Evolutionary conservation across 2,888 invertebrate genomes (phyloP), one percentile per base, ranked within the genome.

Genomic region (Spilarctia lutea): DNA sequence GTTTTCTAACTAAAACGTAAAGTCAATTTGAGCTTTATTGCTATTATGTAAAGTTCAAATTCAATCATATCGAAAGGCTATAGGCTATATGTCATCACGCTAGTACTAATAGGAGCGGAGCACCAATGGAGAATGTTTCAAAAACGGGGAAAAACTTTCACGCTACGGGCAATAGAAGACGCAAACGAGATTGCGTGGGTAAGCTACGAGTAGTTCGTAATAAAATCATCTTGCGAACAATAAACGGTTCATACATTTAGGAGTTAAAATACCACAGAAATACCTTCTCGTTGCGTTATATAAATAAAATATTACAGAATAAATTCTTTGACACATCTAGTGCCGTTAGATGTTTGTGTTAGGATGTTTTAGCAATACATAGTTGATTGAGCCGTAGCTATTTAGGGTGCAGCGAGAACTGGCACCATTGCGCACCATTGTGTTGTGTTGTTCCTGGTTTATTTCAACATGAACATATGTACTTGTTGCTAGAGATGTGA

Each of bases 341-440:
- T n/a, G 24, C 65, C 4, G 13, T 20, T 30, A 48, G 16, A 65
- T 65, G 33, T 65, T 8, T 4, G n/a, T 30, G 27, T n/a, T 13
- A 60, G 63, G 16, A 73, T 56, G 10, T 68, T 75, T 75, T 75
- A 71, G 72, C 77, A 68, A 70, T 69, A 65, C 69, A 75, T 71
- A 83, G 77, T 77, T 81, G 83, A 83, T 84, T 83, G 83, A 84
- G 79, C 68, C 73, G 74, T 78, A 27, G 74, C 63, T 78, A 81
- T 78, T 73, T 69, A 75, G 78, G 81, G 79, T 79, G 81, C 73
- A 85, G 69, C 83, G 76, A 75, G 81, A 67, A 68, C 70, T 63
- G 65, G 65, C 79, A 65, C 82, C 72, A 35, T 79, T 79, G 79
- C 52, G 67, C 60, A 66, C 73, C 60, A 82, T 83, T 84, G 81